These are phyloP conservation scores for Oreochromis tanganicae DNA, from an alignment of 2,113 vertebrate species.

Conservation along the genomic window DNA sequence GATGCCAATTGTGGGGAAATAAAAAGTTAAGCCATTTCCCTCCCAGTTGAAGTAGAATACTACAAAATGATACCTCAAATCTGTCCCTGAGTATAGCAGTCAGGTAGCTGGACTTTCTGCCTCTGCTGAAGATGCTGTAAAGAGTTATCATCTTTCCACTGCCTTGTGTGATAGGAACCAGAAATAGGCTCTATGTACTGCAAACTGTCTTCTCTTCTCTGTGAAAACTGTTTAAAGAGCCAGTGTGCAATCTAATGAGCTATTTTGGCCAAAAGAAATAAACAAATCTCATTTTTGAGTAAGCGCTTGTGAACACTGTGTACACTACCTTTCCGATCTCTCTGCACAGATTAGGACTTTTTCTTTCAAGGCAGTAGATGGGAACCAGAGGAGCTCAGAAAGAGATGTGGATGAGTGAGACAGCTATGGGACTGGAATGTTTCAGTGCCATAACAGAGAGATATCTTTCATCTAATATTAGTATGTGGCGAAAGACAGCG, in stretches of 20 bases:
- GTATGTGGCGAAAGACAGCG: not conserved
- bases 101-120: not conserved
- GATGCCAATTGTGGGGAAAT: not conserved
- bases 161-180: not conserved
- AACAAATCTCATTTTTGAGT: constrained; percentile 36
- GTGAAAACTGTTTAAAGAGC: constrained; percentile 10
- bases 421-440: not conserved
- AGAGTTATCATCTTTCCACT: not conserved
- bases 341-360: not conserved
- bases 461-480: not conserved
- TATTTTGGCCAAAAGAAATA: constrained; percentile 30
- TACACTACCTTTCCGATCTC: not conserved
- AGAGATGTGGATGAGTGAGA: not conserved
- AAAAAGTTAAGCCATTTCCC: not conserved
- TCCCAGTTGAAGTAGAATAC: not conserved
- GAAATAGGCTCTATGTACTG: not conserved
- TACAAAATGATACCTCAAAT: not conserved
- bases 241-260: not conserved
- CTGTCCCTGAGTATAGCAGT: not conserved
- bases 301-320: constrained; percentile 9
- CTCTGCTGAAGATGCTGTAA: not conserved
- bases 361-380: not conserved
- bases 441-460: constrained; percentile 6
- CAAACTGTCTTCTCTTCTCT: constrained; percentile 7
- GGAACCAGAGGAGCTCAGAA: not conserved